phyloP scores from a whole-genome alignment of 2,797 vertebrate species.

The Sebastes iracundus region DNA sequence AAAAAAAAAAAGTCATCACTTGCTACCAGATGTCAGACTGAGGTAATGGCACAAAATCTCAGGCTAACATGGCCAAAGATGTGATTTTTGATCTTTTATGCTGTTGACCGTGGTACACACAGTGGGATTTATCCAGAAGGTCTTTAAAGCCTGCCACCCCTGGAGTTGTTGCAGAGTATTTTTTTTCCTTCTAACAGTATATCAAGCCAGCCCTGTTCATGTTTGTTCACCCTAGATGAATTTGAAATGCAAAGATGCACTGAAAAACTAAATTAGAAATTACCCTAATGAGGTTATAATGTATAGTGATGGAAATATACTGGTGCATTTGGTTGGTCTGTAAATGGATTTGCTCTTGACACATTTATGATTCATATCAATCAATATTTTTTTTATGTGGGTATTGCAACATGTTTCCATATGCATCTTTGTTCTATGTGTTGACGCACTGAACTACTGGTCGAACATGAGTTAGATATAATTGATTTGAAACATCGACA shows the following conservation, averaged over 20 bases:
- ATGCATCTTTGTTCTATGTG: neutral
- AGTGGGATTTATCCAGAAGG: neutral
- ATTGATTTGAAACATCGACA: neutral
- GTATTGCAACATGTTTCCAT: neutral
- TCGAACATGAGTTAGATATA: neutral
- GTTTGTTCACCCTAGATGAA: neutral
- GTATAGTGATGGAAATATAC: neutral
- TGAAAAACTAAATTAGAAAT: neutral
- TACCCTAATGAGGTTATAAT: neutral
- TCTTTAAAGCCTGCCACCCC: neutral
- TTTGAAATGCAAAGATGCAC: neutral
- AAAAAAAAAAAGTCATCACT: neutral
- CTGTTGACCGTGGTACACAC: neutral
- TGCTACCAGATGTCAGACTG: neutral
- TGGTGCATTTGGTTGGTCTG: neutral
- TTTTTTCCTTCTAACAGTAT: neutral
- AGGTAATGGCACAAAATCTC: neutral
- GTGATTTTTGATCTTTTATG: neutral
- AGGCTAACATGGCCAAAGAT: neutral
- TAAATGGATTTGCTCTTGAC: neutral
- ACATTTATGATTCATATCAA: neutral
- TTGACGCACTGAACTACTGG: neutral
- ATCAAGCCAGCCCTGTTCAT: neutral
- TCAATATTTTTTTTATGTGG: neutral
- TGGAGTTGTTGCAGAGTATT: neutral